A percentile compares a stretch with the other conserved stretches of the same genome.
These are phyloP conservation scores for Myanophis thanlyinensis DNA, from an alignment of 2,113 vertebrate species.

Conservation along the genomic window DNA sequence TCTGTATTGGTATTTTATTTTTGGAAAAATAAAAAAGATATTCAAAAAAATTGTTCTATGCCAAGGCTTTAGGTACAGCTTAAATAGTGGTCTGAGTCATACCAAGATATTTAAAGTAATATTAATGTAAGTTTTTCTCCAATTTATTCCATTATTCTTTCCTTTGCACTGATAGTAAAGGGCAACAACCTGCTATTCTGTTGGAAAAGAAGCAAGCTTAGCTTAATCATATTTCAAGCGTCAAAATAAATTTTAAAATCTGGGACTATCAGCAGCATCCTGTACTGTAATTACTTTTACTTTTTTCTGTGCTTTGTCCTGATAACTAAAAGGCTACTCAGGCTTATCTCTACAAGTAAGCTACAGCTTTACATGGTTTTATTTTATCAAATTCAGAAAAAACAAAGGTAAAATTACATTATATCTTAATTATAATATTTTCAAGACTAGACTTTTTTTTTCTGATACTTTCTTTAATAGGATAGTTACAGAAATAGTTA, in stretches of 20 bases:
- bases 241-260: neutral
- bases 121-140: neutral
- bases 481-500: neutral
- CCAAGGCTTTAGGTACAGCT: neutral
- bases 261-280: neutral
- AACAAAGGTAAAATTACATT: neutral
- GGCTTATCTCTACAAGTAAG: neutral
- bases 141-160: neutral
- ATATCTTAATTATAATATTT: neutral
- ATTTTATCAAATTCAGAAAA: neutral
- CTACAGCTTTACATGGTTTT: neutral
- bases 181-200: neutral
- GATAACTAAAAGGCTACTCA: neutral
- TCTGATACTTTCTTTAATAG: neutral
- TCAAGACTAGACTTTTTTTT: neutral
- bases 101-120: neutral
- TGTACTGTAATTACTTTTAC: neutral
- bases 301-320: neutral
- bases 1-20: neutral
- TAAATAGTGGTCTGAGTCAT: neutral
- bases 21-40: neutral
- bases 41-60: neutral
- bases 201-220: neutral
- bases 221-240: neutral
- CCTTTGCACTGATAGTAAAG: neutral